Conservation (phyloP, 37 sponge, comb jelly and placozoan species). For the Amphimedon queenslandica region DNA sequence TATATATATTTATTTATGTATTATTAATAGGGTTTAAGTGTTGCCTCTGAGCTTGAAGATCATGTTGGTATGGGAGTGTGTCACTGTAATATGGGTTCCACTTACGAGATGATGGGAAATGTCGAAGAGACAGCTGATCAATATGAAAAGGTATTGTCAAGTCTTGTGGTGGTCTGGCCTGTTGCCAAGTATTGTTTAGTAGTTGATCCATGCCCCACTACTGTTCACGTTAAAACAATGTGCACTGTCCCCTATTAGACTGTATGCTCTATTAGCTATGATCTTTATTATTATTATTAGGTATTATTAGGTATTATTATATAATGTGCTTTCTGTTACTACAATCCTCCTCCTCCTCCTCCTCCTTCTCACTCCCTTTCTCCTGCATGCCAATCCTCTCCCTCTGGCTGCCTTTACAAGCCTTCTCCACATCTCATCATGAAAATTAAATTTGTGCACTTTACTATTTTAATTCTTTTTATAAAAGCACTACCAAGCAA, state of each 20-base stretch:
- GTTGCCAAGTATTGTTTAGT: no score
- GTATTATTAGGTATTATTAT: no score
- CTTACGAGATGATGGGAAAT: constrained; percentile 67
- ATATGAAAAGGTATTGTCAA: constrained; percentile 61
- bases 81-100: constrained; percentile 57
- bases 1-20: not conserved
- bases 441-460: not conserved
- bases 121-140: constrained; percentile 55
- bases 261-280: no score
- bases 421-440: not conserved
- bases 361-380: no score
- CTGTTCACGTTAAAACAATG: no score
- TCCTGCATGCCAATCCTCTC: constrained; percentile 2
- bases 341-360: no score
- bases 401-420: not conserved
- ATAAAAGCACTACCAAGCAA: no score
- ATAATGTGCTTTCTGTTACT: no score
- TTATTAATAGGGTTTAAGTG: constrained; percentile 35
- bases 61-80: constrained; percentile 58
- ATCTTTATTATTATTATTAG: no score
- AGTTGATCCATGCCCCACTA: no score
- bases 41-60: constrained; percentile 70
- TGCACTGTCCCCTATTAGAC: no score
- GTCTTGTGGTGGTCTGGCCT: no score
- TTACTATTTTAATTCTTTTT: constrained; percentile 49